phyloP scores from a whole-genome alignment of 2,797 vertebrate genomes.

The Neosilurus hyrtlii region DNA sequence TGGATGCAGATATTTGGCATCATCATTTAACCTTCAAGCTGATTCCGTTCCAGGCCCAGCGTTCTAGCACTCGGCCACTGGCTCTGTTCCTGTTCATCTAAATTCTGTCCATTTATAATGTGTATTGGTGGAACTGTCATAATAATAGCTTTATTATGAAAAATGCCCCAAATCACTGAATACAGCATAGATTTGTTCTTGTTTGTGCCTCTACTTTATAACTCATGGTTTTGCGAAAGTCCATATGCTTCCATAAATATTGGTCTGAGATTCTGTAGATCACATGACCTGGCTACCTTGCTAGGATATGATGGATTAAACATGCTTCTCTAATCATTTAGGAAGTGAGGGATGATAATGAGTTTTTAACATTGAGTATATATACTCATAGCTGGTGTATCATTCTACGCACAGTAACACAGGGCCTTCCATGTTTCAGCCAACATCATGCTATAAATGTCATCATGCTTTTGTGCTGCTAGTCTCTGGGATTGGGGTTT shows the following conservation, averaged over 20 bases:
- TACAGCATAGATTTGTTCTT: constrained; percentile 7
- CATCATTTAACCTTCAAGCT: constrained; percentile 14
- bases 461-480: neutral
- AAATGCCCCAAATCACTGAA: constrained; percentile 8
- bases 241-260: neutral
- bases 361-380: neutral
- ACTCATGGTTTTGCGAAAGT: neutral
- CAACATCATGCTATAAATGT: neutral
- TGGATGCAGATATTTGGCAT: constrained; percentile 1
- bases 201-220: neutral
- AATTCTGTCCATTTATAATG: constrained; percentile 21
- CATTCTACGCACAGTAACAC: neutral
- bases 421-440: neutral
- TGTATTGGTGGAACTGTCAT: neutral
- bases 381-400: neutral
- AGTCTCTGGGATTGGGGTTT: neutral
- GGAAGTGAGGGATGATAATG: neutral
- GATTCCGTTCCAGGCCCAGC: neutral
- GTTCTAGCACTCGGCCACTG: constrained; percentile 2
- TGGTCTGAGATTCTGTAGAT: neutral
- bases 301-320: neutral
- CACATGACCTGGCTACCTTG: neutral
- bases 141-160: constrained; percentile 10
- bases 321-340: neutral
- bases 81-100: constrained; percentile 5